These are phyloP conservation scores for Candoia aspera DNA, from an alignment of 2,113 vertebrate species.

Conservation along the genomic window DNA sequence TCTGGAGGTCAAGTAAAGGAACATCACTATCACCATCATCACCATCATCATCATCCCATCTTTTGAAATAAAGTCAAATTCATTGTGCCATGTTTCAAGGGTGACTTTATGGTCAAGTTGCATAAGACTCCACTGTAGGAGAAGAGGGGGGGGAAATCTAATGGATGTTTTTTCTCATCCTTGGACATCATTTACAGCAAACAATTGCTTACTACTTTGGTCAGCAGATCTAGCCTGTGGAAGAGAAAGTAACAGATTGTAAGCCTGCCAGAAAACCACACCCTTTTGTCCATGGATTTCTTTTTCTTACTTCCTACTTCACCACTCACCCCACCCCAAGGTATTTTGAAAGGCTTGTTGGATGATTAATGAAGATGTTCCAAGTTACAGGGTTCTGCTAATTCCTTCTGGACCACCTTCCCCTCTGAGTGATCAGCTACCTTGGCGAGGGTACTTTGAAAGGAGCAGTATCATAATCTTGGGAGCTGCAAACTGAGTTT, in stretches of 20 bases:
- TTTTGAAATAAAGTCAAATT: not conserved
- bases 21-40: not conserved
- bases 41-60: not conserved
- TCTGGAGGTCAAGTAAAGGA: not conserved
- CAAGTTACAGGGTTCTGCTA: not conserved
- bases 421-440: not conserved
- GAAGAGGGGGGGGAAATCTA: not conserved
- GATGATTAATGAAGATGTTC: not conserved
- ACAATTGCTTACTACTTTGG: not conserved
- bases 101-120: not conserved
- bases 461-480: not conserved
- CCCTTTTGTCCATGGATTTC: not conserved
- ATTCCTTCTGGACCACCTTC: not conserved
- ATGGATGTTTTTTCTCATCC: not conserved
- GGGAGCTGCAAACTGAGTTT: not conserved
- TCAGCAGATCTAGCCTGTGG: not conserved
- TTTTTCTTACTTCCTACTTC: not conserved
- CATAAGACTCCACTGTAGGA: not conserved
- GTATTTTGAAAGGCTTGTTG: not conserved
- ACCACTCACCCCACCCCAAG: not conserved
- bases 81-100: not conserved
- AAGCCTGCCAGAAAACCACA: not conserved
- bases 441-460: not conserved
- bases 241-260: not conserved
- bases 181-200: constrained; percentile 1